A percentile compares a stretch with the other conserved stretches of the same genome.
Conservation (phyloP, 2,113 vertebrate genomes). For the Ranitomeya variabilis region DNA sequence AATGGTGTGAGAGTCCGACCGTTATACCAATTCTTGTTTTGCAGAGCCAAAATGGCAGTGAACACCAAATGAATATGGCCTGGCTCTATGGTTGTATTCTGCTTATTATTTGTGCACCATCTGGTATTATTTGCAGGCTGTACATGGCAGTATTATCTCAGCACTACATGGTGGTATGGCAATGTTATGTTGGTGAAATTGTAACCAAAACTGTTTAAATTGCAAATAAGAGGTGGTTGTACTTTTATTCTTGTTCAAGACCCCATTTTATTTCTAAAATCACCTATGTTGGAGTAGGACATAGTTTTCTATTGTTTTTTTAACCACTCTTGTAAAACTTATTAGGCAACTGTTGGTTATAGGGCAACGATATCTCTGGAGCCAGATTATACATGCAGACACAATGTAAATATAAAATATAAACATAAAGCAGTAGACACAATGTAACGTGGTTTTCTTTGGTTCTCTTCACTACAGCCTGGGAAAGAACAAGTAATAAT, state of each 20-base stretch:
- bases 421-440: background rate
- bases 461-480: slow-evolving; percentile 1
- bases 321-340: background rate
- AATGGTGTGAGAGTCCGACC: background rate
- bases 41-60: background rate
- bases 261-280: background rate
- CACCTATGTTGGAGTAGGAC: background rate
- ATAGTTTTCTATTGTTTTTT: background rate
- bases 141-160: background rate
- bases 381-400: background rate
- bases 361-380: background rate
- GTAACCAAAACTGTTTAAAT: background rate
- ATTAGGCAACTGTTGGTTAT: background rate
- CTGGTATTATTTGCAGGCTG: background rate
- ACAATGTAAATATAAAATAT: background rate
- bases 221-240: background rate
- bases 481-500: background rate
- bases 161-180: background rate
- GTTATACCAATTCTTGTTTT: background rate
- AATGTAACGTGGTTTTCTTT: slow-evolving; percentile 18
- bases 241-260: background rate
- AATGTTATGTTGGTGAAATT: background rate
- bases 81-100: background rate
- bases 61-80: background rate
- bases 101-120: background rate